These are phyloP conservation scores for Steatocranus sp. DNA, from an alignment of 2,797 vertebrate species.

Conservation along the genomic window DNA sequence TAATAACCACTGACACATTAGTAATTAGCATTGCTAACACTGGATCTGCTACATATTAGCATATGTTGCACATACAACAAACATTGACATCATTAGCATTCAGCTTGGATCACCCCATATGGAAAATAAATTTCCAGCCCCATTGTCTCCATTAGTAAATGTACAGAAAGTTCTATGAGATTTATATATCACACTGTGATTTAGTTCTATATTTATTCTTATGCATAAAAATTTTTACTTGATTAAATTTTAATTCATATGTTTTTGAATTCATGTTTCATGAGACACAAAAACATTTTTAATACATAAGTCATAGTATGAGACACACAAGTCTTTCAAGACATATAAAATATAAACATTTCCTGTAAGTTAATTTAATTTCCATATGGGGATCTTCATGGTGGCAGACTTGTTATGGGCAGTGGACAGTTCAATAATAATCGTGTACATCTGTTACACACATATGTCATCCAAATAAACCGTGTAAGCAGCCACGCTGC, in stretches of 20 bases:
- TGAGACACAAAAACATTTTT: not conserved
- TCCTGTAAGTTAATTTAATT: not conserved
- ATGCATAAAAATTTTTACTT: not conserved
- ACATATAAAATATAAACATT: not conserved
- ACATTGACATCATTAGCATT: not conserved
- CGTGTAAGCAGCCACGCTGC: not conserved
- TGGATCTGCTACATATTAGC: not conserved
- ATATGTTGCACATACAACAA: not conserved
- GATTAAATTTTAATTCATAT: not conserved
- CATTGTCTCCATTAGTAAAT: not conserved
- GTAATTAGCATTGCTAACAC: not conserved
- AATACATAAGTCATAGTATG: not conserved
- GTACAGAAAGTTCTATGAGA: not conserved
- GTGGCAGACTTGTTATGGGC: not conserved
- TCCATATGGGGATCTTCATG: not conserved
- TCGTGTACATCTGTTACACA: not conserved
- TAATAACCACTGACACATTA: not conserved
- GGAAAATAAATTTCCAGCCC: not conserved
- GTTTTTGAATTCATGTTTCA: not conserved
- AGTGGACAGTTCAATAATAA: not conserved
- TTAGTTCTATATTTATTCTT: not conserved
- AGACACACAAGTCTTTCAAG: not conserved
- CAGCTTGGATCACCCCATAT: not conserved
- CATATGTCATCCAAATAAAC: not conserved
- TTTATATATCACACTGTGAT: not conserved